Conservation (phyloP, 2,797 vertebrate genomes). For the Hirundo rustica region DNA sequence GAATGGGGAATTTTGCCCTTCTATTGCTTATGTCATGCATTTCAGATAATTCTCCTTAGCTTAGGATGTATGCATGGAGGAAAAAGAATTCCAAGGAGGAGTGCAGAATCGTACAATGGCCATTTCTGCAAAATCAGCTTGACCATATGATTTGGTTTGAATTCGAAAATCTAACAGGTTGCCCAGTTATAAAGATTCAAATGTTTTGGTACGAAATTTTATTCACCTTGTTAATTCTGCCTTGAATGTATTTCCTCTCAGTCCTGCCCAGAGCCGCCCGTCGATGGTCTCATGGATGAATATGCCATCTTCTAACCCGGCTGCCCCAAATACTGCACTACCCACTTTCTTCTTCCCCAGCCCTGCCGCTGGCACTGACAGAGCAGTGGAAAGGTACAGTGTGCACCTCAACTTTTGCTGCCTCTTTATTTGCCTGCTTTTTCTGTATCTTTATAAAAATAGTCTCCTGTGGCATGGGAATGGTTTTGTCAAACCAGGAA, state of each 20-base stretch:
- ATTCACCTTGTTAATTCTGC: background rate
- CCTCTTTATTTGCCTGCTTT: conserved; percentile 67
- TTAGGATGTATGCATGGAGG: background rate
- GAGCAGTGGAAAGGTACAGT: conserved; percentile 81
- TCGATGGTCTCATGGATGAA: conserved; percentile 81
- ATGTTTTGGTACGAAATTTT: background rate
- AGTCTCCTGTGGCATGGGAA: background rate
- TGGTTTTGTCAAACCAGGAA: background rate
- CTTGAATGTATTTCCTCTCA: background rate
- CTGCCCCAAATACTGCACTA: conserved; percentile 11
- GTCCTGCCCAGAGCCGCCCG: conserved; percentile 69
- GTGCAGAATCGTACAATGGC: background rate
- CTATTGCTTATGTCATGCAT: conserved; percentile 9
- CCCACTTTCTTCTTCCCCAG: conserved; percentile 30
- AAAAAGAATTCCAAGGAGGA: background rate
- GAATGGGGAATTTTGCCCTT: conserved; percentile 19
- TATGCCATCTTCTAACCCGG: conserved; percentile 27
- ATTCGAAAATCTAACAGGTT: background rate
- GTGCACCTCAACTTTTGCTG: conserved; percentile 48
- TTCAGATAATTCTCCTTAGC: background rate
- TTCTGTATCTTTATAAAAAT: background rate
- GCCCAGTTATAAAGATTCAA: background rate
- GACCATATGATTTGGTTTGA: background rate
- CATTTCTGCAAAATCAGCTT: background rate
- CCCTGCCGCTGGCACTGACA: conserved; percentile 65